Evolutionary conservation across 2,888 invertebrate genomes (phyloP).

Genomic region (Sisyra nigra): DNA sequence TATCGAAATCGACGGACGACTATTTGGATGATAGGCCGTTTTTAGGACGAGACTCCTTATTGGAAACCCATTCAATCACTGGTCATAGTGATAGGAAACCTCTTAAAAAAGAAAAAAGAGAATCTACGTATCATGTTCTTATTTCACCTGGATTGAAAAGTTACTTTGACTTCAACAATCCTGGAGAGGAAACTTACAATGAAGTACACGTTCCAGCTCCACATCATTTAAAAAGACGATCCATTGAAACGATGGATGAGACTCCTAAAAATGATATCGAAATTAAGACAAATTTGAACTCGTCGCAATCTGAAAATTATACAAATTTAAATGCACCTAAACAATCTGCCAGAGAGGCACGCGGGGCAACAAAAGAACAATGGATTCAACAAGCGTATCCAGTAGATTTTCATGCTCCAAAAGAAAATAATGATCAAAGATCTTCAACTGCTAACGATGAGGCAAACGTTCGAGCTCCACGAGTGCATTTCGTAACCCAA

Average conservation of each 20-base stretch:
- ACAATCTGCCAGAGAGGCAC: conserved; percentile 39
- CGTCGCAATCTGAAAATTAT: conserved; percentile 1
- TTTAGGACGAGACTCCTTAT: not conserved
- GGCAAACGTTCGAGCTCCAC: conserved; percentile 39
- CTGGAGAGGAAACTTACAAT: conserved; percentile 20
- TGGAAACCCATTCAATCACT: not conserved
- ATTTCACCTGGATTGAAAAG: conserved; percentile 14
- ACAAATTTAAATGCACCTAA: not conserved
- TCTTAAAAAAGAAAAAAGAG: conserved; percentile 17
- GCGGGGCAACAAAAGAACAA: conserved; percentile 38
- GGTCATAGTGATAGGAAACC: conserved; percentile 16
- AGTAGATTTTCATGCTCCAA: conserved; percentile 19
- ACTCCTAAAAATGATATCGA: conserved; percentile 1
- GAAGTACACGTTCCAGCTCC: conserved; percentile 12
- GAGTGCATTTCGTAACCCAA: conserved; percentile 51
- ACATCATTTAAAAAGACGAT: not conserved
- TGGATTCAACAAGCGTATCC: conserved; percentile 44
- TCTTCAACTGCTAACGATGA: conserved; percentile 37
- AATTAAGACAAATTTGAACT: conserved; percentile 2
- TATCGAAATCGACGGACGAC: not conserved
- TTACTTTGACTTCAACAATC: conserved; percentile 15
- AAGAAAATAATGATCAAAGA: conserved; percentile 27
- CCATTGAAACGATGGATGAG: not conserved
- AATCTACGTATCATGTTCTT: conserved; percentile 14
- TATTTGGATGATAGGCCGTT: not conserved